Evolutionary conservation across 2,797 vertebrate species (phyloP), one percentile per base, ranked within the genome.

Genomic region (Odontamblyopus rebecca): DNA sequence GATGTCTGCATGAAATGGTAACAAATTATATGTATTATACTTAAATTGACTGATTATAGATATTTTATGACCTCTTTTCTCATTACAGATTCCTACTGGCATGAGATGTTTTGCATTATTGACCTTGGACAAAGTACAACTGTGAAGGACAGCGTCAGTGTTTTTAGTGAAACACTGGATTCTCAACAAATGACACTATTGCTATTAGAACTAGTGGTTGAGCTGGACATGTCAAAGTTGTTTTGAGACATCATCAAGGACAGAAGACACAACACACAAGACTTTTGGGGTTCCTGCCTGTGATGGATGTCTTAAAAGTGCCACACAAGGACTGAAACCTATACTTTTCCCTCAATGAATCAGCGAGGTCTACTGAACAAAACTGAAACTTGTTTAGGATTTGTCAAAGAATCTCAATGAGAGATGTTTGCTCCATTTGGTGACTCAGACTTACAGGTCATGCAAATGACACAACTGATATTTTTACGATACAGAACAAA

Each of bases 401-500:
- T n/a, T 35, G 27, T 54, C 8, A 12, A 54, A 69, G 59, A 74
- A 76, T 80, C 72, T 69, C 38, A 0, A 8, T 19, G 51, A 67
- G 61, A 76, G 29, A 41, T 23, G 16, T 72, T 15, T 69, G 62
- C 61, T 79, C 80, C 50, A 70, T 1, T 67, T 67, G 69, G 75
- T 73, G 69, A 63, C 78, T 67, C 75, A 73, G 77, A 77, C 64
- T 61, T 57, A 67, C 44, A 73, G 54, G 61, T 81, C 66, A 79
- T 68, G 70, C 69, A 79, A 70, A 81, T 67, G 82, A 81, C 81
- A 86, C 83, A 86, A 85, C 60, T 62, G 67, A 78, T 56, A 54
- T 68, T 56, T 68, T 68, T 54, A 32, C 19, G 12, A 68, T 57
- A 59, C 18, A 57, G 26, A 19, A 48, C 44, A 30, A 8, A 19